A percentile compares a stretch with the other conserved stretches of the same genome.
Evolutionary conservation across 2,113 vertebrate genomes (phyloP).

Genomic region (Dipodomys merriami): DNA sequence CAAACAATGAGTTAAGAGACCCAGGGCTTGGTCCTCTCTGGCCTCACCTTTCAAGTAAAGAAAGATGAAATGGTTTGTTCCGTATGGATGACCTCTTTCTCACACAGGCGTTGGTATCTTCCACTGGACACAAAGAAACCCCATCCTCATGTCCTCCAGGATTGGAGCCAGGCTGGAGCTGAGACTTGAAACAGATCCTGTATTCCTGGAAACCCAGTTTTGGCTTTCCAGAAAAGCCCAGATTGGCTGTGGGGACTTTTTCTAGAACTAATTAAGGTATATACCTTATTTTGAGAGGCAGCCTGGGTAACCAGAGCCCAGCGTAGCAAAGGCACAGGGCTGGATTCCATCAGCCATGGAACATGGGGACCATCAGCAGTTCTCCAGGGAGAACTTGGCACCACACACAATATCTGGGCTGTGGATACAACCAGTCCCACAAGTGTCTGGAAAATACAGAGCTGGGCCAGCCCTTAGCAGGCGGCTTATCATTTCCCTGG

Average conservation of each 20-base stretch:
- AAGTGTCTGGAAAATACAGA: background rate
- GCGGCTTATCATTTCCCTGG: background rate
- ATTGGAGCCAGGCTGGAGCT: background rate
- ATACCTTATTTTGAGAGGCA: background rate
- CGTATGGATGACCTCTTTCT: slow-evolving; percentile 49
- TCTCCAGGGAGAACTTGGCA: background rate
- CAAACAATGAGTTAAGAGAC: background rate
- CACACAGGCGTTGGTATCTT: slow-evolving; percentile 70
- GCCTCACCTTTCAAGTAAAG: slow-evolving; percentile 8
- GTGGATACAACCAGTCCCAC: background rate
- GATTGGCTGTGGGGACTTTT: slow-evolving; percentile 44
- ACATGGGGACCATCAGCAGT: background rate
- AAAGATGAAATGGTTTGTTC: slow-evolving; percentile 67
- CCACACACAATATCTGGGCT: rapidly evolving
- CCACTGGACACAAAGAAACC: slow-evolving; percentile 74
- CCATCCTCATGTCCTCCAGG: background rate
- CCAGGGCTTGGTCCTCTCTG: background rate
- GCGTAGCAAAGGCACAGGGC: background rate
- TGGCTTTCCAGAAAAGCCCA: background rate
- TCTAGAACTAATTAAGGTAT: slow-evolving; percentile 57
- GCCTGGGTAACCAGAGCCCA: background rate
- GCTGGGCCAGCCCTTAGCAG: background rate
- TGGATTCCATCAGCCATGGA: background rate
- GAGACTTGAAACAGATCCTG: rapidly evolving
- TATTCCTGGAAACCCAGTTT: rapidly evolving